Evolutionary conservation across 2,888 invertebrate genomes (phyloP).

Genomic region (Barypeithes pellucidus): DNA sequence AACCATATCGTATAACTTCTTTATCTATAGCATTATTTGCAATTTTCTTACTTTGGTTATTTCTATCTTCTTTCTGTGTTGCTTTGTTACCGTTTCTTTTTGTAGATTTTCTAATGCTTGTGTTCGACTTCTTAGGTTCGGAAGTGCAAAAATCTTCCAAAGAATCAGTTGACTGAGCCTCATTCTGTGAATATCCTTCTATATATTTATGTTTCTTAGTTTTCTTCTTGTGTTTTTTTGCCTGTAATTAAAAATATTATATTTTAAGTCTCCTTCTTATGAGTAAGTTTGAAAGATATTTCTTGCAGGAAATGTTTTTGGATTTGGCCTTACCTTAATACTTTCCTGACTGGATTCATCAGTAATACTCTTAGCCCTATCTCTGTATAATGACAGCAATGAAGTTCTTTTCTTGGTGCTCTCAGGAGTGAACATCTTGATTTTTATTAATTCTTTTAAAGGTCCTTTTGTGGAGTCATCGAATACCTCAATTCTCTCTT

Average conservation of each 20-base stretch:
- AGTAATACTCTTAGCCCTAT: constrained; percentile 13
- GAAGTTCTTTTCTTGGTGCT: constrained; percentile 46
- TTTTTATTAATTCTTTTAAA: constrained; percentile 46
- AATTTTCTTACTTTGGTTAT: not conserved
- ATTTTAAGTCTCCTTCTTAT: no score
- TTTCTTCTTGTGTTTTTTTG: constrained; percentile 28
- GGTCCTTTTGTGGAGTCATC: constrained; percentile 12
- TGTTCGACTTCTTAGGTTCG: not conserved
- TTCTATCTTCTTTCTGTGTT: not conserved
- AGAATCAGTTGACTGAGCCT: constrained; percentile 27
- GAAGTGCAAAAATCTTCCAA: constrained; percentile 36
- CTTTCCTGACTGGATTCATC: constrained; percentile 29
- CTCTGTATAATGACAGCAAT: constrained; percentile 39
- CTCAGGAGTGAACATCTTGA: constrained; percentile 52
- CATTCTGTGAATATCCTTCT: constrained; percentile 16
- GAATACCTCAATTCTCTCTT: constrained; percentile 33
- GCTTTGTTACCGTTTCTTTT: not conserved
- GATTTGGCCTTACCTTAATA: not conserved
- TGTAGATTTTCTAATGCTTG: not conserved
- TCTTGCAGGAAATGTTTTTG: no score
- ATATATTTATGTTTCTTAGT: constrained; percentile 38
- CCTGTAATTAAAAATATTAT: no score
- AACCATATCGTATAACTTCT: not conserved
- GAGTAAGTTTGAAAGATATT: no score
- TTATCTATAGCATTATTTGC: not conserved